phyloP scores from a whole-genome alignment of 2,888 invertebrate genomes.

The Encarsia formosa region DNA sequence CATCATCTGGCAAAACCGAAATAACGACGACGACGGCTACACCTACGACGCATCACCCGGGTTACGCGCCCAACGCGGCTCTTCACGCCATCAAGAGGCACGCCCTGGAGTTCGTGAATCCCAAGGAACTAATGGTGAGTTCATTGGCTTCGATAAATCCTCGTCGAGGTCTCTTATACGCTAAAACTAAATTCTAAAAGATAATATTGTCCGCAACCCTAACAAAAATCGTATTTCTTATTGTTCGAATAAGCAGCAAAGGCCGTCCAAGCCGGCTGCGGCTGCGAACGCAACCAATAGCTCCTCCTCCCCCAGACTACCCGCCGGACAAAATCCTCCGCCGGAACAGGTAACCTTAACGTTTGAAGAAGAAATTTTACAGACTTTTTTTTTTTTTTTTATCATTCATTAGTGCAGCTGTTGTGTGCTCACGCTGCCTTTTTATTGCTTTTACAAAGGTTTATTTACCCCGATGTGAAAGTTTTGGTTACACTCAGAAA shows the following conservation, averaged over 20 bases:
- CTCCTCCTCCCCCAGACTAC: constrained; percentile 54
- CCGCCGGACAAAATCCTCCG: constrained; percentile 57
- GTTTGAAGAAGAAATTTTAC: no score
- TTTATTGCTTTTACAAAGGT: no score
- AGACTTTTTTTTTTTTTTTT: no score
- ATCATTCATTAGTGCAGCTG: no score
- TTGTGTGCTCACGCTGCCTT: no score
- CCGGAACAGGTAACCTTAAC: constrained; percentile 61
- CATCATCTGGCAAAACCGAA: constrained; percentile 47
- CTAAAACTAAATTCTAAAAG: background rate
- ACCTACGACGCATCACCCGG: constrained; percentile 66
- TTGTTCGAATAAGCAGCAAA: constrained; percentile 54
- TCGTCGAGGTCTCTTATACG: background rate
- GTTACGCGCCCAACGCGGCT: constrained; percentile 93
- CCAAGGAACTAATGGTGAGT: constrained; percentile 80
- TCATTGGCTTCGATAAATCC: background rate
- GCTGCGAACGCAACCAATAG: constrained; percentile 53
- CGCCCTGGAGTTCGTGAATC: constrained; percentile 84
- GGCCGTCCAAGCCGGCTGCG: constrained; percentile 56
- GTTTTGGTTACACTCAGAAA: no score
- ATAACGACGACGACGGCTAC: constrained; percentile 53
- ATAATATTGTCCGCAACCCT: no score
- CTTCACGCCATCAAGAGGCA: constrained; percentile 95
- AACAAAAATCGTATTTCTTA: constrained; percentile 37
- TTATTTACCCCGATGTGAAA: no score